Base-by-base conservation (phyloP, 2,113 vertebrate species). In the Pseudorectes ferrugineus region DNA sequence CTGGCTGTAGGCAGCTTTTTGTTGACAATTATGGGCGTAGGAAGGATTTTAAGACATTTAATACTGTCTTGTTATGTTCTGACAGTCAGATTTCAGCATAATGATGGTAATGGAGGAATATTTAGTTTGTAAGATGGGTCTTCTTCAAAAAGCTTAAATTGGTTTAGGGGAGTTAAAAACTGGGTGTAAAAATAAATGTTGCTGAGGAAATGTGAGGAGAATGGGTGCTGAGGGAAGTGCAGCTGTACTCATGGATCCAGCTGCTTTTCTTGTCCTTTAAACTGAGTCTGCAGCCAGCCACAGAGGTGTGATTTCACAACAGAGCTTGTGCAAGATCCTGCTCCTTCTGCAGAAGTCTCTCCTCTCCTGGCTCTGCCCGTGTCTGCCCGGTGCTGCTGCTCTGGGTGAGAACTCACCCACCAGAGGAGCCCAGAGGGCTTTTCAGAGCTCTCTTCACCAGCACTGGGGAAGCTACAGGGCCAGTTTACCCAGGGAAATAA, bases 321-420 rank as follows among this genome's bases (percentile, higher is more conserved):
- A 68, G 14, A 31, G 57, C 51, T 28, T 17, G 7, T 80, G 46
- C 49, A 68, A 66, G 75, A 52, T 68, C 29, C 71, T 83, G 48
- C 29, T 80, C 5, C 59, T 73, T 14, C 25, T 38, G 33, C 48
- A 81, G 8, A 74, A 63, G 9, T 5, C 49, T 36, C 18, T 68
- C 8, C 51, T 36, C 31, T 40, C 22, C 35, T 66, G 33, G 4
- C 63, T 61, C n/a, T 76, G 46, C 24, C 52, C 0, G 0, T 18
- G 29, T 12, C 26, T 68, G 35, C 15, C 33, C 35, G 23, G 20
- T 45, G 70, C 66, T 58, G 24, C 62, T 59, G n/a, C 29, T 63
- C 25, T 51, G n/a, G 7, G 36, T 49, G 19, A 36, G 51, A 42
- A 4, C 2, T 71, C 49, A 6, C 13, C 16, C n/a, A 12, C 12